Evolutionary conservation across 2,113 vertebrate species (phyloP).

Genomic region (Motacilla tschutschensis): DNA sequence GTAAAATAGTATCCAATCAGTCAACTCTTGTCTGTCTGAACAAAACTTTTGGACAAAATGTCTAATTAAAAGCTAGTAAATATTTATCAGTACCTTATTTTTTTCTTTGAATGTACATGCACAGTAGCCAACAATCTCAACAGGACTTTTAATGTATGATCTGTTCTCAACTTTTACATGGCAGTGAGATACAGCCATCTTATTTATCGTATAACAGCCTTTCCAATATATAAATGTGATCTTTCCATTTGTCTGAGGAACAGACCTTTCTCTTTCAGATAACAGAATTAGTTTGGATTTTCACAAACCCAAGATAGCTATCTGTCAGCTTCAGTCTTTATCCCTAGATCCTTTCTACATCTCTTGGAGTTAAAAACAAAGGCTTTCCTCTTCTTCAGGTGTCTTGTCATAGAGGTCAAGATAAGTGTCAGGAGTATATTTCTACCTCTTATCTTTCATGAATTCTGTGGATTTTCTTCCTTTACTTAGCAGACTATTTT

Average conservation of each 20-base stretch:
- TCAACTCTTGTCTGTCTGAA: not conserved
- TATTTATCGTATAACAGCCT: not conserved
- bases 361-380: not conserved
- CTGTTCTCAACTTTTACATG: not conserved
- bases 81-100: not conserved
- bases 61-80: not conserved
- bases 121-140: fast-evolving
- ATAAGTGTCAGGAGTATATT: not conserved
- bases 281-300: not conserved
- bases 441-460: not conserved
- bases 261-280: not conserved
- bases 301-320: not conserved
- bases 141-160: not conserved
- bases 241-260: not conserved
- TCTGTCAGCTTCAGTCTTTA: not conserved
- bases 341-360: not conserved
- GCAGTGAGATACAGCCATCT: not conserved
- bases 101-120: not conserved
- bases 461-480: not conserved
- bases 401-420: not conserved
- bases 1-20: not conserved
- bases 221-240: not conserved
- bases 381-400: not conserved
- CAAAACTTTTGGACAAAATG: not conserved
- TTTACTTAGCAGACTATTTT: not conserved